Evolutionary conservation across 2,888 invertebrate genomes (phyloP).

Genomic region (Proisotoma minuta): DNA sequence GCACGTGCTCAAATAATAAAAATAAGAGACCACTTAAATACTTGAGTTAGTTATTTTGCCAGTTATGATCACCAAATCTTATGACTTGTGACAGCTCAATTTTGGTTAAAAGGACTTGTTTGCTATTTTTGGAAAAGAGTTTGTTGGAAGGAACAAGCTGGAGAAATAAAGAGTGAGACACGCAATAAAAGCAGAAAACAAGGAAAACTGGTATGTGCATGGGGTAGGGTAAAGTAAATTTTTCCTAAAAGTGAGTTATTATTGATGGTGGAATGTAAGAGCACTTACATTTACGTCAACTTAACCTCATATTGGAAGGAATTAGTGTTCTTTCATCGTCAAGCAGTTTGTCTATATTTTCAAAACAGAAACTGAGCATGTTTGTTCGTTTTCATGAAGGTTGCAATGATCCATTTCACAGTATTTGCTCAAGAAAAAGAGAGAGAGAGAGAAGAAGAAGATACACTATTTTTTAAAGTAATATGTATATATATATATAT

Average conservation of each 20-base stretch:
- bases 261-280: neutral
- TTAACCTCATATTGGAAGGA: neutral
- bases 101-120: neutral
- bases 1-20: too few species aligned
- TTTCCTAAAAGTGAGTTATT: conserved; percentile 6
- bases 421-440: neutral
- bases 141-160: too few species aligned
- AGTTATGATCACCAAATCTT: neutral
- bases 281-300: conserved; percentile 1
- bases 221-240: neutral
- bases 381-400: neutral
- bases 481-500: neutral
- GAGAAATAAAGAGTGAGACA: too few species aligned
- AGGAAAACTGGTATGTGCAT: too few species aligned
- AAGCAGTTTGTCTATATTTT: conserved; percentile 2
- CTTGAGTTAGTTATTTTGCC: too few species aligned
- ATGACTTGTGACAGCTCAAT: conserved; percentile 1
- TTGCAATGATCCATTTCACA: conserved; percentile 1
- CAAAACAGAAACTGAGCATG: neutral
- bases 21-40: too few species aligned
- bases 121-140: conserved; percentile 1
- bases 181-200: too few species aligned
- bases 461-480: too few species aligned
- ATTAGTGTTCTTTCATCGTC: neutral
- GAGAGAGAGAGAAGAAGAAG: neutral